These are phyloP conservation scores for Phasia obesa DNA, from an alignment of 2,888 invertebrate species.

Conservation along the genomic window DNA sequence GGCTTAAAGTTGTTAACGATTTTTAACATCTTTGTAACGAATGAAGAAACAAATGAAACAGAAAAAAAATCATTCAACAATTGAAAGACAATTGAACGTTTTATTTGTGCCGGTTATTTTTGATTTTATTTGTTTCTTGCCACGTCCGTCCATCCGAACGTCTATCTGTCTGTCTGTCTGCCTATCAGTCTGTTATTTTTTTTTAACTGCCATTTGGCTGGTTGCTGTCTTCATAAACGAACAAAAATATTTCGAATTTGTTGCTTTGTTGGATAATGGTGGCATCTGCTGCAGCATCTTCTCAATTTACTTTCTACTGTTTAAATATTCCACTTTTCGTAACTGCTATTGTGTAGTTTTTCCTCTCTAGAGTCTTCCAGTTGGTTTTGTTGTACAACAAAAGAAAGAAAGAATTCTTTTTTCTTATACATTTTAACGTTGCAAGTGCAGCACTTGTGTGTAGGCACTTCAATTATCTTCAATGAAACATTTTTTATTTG, in stretches of 20 bases:
- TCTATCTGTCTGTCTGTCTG: background rate
- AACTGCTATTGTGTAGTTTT: constrained; percentile 35
- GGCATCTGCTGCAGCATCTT: constrained; percentile 36
- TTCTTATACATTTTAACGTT: constrained; percentile 8
- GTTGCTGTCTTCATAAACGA: constrained; percentile 25
- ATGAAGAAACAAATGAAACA: background rate
- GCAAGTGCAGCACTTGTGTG: constrained; percentile 52
- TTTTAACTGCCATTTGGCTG: constrained; percentile 8
- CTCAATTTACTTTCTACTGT: constrained; percentile 69
- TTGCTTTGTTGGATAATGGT: constrained; percentile 28
- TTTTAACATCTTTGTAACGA: constrained; percentile 54
- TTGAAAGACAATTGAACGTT: constrained; percentile 58
- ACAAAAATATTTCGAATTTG: constrained; percentile 32
- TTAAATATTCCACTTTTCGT: constrained; percentile 67
- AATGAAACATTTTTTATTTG: constrained; percentile 36
- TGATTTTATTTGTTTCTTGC: constrained; percentile 30
- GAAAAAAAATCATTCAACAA: constrained; percentile 7
- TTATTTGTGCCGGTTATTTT: constrained; percentile 45
- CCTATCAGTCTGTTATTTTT: constrained; percentile 4
- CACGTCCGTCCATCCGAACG: background rate
- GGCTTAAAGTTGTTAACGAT: constrained; percentile 57
- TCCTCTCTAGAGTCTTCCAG: constrained; percentile 47
- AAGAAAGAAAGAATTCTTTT: constrained; percentile 44
- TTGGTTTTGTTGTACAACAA: constrained; percentile 45
- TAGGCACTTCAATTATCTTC: constrained; percentile 64